phyloP scores from a whole-genome alignment of 2,113 vertebrate species.

The Campylorhamphus procurvoides region DNA sequence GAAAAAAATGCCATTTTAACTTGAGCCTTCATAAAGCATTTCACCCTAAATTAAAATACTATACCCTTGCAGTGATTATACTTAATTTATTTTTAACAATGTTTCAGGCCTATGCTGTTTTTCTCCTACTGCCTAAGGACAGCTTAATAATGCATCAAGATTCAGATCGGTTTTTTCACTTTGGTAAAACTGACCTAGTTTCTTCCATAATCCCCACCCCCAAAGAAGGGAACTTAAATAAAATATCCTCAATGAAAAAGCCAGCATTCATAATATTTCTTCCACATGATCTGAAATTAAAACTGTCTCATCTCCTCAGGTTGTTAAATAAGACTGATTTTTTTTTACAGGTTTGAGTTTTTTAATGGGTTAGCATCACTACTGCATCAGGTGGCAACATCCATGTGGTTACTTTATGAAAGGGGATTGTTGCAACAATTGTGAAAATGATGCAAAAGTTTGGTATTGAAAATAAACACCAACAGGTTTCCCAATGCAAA shows the following conservation, averaged over 20 bases:
- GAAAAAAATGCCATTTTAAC: not conserved
- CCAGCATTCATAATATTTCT: conserved; percentile 11
- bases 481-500: conserved; percentile 43
- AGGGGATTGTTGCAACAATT: conserved; percentile 24
- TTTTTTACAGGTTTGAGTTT: conserved; percentile 31
- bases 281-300: conserved; percentile 38
- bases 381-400: not conserved
- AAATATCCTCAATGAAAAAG: conserved; percentile 43
- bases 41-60: conserved; percentile 36
- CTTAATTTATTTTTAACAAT: conserved; percentile 42
- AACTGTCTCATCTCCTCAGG: conserved; percentile 39
- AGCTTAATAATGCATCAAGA: conserved; percentile 66
- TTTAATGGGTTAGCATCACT: conserved; percentile 39
- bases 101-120: not conserved
- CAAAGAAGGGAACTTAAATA: conserved; percentile 43
- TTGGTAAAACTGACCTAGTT: conserved; percentile 68
- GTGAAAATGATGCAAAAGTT: conserved; percentile 59
- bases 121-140: conserved; percentile 25
- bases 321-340: conserved; percentile 61
- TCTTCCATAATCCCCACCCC: not conserved
- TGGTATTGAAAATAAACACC: conserved; percentile 26
- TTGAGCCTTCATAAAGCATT: not conserved
- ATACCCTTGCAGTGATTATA: not conserved
- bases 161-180: not conserved
- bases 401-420: not conserved